phyloP scores from a whole-genome alignment of 2,797 vertebrate species.

The Rhyacichthys aspro region DNA sequence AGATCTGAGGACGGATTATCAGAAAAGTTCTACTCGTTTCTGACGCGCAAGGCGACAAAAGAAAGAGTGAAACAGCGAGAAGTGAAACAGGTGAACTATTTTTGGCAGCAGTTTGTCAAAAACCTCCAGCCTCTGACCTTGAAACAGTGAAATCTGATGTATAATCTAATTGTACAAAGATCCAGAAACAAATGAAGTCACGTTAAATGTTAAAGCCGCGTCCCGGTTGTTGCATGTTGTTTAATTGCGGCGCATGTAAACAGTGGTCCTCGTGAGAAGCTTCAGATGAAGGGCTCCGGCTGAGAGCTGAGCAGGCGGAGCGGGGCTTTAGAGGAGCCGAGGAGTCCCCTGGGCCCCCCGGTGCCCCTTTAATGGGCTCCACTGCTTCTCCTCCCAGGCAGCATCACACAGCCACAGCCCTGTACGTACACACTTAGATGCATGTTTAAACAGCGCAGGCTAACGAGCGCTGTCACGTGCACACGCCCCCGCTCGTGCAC shows the following conservation, averaged over 20 bases:
- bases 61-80: background rate
- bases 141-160: too few relatives aligned
- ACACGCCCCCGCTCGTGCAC: too few relatives aligned
- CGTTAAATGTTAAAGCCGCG: too few relatives aligned
- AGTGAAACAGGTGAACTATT: too few relatives aligned
- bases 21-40: background rate
- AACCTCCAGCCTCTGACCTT: too few relatives aligned
- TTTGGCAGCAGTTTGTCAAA: too few relatives aligned
- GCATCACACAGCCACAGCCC: conserved; percentile 59
- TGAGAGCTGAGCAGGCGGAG: too few relatives aligned
- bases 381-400: conserved; percentile 61
- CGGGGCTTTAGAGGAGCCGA: conserved; percentile 57
- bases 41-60: background rate
- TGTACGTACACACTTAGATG: conserved; percentile 23
- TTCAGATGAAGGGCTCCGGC: conserved; percentile 62
- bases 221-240: too few relatives aligned
- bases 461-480: conserved; percentile 34
- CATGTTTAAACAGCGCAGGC: conserved; percentile 52
- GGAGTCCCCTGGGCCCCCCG: conserved; percentile 63
- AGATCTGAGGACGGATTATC: conserved; percentile 23
- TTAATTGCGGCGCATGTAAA: too few relatives aligned
- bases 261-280: conserved; percentile 35
- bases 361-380: conserved; percentile 71
- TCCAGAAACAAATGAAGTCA: too few relatives aligned
- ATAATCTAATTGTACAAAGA: too few relatives aligned